Evolutionary conservation across 2,888 invertebrate genomes (phyloP).

Genomic region (Lasioglossum calceatum): DNA sequence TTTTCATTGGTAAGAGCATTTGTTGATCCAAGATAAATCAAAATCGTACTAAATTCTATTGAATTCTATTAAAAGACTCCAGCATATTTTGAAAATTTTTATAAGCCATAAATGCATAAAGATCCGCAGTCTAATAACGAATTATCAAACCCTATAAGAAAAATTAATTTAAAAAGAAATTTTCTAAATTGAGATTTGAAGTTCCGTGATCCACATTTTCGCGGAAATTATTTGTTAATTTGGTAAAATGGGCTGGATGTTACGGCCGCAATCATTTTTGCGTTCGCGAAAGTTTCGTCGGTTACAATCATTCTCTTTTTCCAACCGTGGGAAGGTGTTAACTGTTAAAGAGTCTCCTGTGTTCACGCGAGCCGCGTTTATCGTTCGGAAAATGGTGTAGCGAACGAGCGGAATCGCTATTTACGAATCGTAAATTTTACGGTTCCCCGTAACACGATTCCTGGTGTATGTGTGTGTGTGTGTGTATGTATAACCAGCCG

Average conservation of each 20-base stretch:
- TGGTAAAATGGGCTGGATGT: background rate
- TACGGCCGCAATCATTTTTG: background rate
- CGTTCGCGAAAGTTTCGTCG: background rate
- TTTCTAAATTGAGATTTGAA: background rate
- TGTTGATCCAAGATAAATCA: too few species aligned
- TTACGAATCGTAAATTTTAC: conserved; percentile 8
- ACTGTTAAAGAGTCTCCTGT: background rate
- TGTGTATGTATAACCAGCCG: conserved; percentile 8
- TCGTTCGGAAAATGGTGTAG: background rate
- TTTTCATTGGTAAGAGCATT: too few species aligned
- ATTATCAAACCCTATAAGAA: background rate
- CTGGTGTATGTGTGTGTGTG: background rate
- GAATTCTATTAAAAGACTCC: too few species aligned
- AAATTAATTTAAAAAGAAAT: background rate
- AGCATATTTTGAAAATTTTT: too few species aligned
- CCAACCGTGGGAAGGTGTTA: background rate
- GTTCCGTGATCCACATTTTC: background rate
- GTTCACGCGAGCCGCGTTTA: background rate
- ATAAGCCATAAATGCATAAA: too few species aligned
- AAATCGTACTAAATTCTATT: too few species aligned
- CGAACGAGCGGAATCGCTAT: conserved; percentile 8
- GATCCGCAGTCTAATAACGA: background rate
- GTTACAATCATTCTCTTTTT: background rate
- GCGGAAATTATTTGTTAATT: background rate
- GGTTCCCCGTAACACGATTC: background rate